These are phyloP conservation scores for Drosophila melanosoma DNA, from an alignment of 2,888 invertebrate species.

Conservation along the genomic window DNA sequence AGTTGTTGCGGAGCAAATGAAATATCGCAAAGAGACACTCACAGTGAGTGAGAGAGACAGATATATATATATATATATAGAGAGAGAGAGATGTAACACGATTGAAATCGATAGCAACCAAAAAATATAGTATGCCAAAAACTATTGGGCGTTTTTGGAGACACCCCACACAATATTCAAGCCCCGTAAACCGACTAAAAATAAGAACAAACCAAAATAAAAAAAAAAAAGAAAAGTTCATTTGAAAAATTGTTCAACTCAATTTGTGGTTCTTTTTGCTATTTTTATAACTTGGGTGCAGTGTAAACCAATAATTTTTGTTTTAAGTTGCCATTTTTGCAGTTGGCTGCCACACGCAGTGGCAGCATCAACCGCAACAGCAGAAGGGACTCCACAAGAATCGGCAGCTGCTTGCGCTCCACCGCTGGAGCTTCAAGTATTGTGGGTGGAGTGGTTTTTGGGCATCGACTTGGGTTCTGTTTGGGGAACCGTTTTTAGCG, in stretches of 20 bases:
- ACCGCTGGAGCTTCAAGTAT: conserved; percentile 2
- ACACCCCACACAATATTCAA: conserved; percentile 16
- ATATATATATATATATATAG: too few species aligned
- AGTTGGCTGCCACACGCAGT: conserved; percentile 63
- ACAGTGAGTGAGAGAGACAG: neutral
- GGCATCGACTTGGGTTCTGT: conserved; percentile 20
- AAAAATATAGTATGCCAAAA: conserved; percentile 48
- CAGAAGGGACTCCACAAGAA: conserved; percentile 5
- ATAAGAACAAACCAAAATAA: conserved; percentile 1
- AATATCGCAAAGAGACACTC: conserved; percentile 21
- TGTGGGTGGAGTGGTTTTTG: neutral
- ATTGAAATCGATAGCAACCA: conserved; percentile 73
- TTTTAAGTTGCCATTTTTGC: conserved; percentile 68
- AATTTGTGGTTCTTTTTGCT: conserved; percentile 57
- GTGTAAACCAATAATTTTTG: conserved; percentile 72
- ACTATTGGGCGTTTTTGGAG: conserved; percentile 56
- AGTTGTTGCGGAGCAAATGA: conserved; percentile 51
- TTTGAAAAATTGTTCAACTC: conserved; percentile 64
- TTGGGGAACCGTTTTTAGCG: conserved; percentile 65
- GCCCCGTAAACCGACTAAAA: neutral
- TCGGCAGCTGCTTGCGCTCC: conserved; percentile 8
- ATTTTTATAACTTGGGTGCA: conserved; percentile 40
- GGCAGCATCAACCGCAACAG: conserved; percentile 30
- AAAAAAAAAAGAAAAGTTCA: conserved; percentile 4
- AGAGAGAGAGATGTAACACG: conserved; percentile 48